Evolutionary conservation across 2,113 vertebrate species (phyloP).

Genomic region (Corydoras sp.): DNA sequence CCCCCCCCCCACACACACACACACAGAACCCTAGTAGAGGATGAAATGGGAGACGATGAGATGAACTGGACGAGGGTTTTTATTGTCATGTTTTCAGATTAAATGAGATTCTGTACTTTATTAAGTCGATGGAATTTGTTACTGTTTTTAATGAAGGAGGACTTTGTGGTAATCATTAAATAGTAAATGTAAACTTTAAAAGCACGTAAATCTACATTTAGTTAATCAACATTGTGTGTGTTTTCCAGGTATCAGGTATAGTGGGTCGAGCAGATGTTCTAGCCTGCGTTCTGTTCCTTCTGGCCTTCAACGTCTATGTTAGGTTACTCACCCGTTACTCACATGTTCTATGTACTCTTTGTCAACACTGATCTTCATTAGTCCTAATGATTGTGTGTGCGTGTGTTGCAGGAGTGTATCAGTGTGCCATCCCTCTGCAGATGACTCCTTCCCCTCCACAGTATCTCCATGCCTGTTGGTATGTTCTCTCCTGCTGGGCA

Average conservation of each 20-base stretch:
- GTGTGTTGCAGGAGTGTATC: conserved; percentile 78
- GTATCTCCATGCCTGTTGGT: conserved; percentile 71
- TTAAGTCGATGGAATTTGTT: no score
- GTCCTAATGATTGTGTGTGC: conserved; percentile 3
- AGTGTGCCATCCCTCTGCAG: conserved; percentile 45
- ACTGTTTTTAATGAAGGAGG: no score
- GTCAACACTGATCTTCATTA: background rate
- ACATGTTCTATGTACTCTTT: no score
- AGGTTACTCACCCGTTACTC: conserved; percentile 65
- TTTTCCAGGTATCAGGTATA: conserved; percentile 86
- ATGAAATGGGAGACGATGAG: no score
- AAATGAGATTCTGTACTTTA: no score
- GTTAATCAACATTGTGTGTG: conserved; percentile 17
- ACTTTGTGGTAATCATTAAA: no score
- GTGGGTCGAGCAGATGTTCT: conserved; percentile 93
- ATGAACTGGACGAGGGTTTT: no score
- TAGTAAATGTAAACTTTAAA: no score
- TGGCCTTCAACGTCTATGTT: conserved; percentile 92
- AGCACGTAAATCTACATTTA: no score
- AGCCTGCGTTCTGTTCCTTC: conserved; percentile 86
- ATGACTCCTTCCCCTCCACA: conserved; percentile 70
- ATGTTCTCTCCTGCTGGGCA: conserved; percentile 82
- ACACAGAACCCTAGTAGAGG: no score
- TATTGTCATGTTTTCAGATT: no score
- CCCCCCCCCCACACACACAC: no score